phyloP scores from a whole-genome alignment of 2,797 vertebrate species.

The Corythornis leucogaster region DNA sequence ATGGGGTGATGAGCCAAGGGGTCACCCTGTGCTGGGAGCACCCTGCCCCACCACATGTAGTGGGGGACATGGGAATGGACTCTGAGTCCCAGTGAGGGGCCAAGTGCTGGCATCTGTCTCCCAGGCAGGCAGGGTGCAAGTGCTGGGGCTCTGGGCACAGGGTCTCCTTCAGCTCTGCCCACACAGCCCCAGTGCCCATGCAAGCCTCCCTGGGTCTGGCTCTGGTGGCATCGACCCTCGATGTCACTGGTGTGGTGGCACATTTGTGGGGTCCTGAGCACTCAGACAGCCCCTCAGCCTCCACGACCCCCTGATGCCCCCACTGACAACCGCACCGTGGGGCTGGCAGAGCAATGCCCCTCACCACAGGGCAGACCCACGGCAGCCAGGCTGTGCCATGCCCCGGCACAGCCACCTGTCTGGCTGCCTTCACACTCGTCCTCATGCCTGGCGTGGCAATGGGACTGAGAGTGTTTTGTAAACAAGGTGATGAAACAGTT shows the following conservation, averaged over 20 bases:
- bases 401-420: background rate
- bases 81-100: background rate
- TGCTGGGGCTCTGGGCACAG: rapidly evolving
- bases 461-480: background rate
- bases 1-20: rapidly evolving
- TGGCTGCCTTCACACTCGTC: rapidly evolving
- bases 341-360: background rate
- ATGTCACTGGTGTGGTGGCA: rapidly evolving
- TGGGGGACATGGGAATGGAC: background rate
- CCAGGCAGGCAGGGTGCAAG: background rate
- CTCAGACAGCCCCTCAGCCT: background rate
- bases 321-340: rapidly evolving
- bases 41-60: rapidly evolving
- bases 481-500: slow-evolving; percentile 73
- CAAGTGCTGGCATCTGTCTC: background rate
- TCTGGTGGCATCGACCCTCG: background rate
- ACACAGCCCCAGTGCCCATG: rapidly evolving
- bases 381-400: background rate
- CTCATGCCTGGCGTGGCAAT: rapidly evolving
- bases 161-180: background rate
- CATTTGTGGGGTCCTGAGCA: background rate
- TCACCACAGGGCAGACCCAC: background rate
- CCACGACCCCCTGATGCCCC: background rate
- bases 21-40: background rate
- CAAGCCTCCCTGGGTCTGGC: rapidly evolving